These are phyloP conservation scores for Guaruba guarouba DNA, from an alignment of 2,113 vertebrate species.

Conservation along the genomic window DNA sequence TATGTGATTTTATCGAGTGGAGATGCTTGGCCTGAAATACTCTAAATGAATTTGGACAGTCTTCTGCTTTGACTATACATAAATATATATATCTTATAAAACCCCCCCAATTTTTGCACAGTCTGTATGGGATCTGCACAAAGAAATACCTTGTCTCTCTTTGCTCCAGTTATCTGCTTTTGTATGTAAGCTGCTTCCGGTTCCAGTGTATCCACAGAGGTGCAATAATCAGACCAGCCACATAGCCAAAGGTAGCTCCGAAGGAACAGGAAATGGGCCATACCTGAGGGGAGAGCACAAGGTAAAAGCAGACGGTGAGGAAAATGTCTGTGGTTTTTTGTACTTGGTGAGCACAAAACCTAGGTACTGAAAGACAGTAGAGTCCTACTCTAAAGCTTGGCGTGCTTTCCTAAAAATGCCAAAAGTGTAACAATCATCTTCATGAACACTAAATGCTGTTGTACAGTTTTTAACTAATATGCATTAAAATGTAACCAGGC, in stretches of 20 bases:
- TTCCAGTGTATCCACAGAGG: slow-evolving; percentile 95
- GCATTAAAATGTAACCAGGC: slow-evolving; percentile 69
- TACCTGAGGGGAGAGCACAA: slow-evolving; percentile 76
- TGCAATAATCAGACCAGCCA: slow-evolving; percentile 86
- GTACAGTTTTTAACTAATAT: slow-evolving; percentile 66
- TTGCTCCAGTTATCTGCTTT: slow-evolving; percentile 85
- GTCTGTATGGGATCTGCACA: slow-evolving; percentile 75
- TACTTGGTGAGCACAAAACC: slow-evolving; percentile 70
- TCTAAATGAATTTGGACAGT: slow-evolving; percentile 21
- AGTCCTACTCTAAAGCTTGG: slow-evolving; percentile 60
- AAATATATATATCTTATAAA: not conserved
- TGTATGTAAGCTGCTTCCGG: slow-evolving; percentile 94
- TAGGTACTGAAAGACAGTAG: slow-evolving; percentile 41
- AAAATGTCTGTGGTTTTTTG: slow-evolving; percentile 21
- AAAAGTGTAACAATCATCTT: slow-evolving; percentile 65
- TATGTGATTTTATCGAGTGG: slow-evolving; percentile 60
- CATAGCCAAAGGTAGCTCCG: slow-evolving; percentile 87
- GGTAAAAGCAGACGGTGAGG: slow-evolving; percentile 30
- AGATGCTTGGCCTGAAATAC: slow-evolving; percentile 62
- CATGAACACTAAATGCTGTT: slow-evolving; percentile 70
- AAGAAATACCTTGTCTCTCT: slow-evolving; percentile 70
- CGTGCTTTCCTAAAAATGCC: slow-evolving; percentile 74
- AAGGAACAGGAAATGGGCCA: slow-evolving; percentile 97
- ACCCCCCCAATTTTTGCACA: slow-evolving; percentile 59
- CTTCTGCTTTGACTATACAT: slow-evolving; percentile 58